Evolutionary conservation across 1,140 invertebrate species (phyloP), one percentile per base, ranked within the genome.

Genomic region (Phymorhynchus buccinoides): DNA sequence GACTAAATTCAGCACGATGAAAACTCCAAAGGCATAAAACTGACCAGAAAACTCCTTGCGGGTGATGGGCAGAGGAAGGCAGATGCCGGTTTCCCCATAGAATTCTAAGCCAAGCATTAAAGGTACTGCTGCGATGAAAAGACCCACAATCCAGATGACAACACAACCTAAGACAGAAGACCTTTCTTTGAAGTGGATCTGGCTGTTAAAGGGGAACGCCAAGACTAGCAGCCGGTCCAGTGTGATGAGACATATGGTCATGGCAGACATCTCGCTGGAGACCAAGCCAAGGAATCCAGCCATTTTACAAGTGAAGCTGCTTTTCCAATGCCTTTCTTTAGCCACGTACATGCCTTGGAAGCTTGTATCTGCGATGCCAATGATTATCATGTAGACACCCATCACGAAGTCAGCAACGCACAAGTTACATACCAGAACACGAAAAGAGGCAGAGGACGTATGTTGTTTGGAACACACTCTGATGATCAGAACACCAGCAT

Each of bases 371-470:
- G 90, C 89, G 1, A 80, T 66, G 30, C 89, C 91, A n/a, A 92
- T 91, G 22, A 91, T 90, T 27, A 88, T 83, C 68, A 92, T 52
- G 71, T 92, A 92, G 1, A 91, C 66, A 14, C 91, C 91, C 90
- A 91, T 92, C 12, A 90, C 44, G 37, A 91, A 84, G 79, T 91
- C 91, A n/a, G 89, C 88, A 18, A 87, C 32, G 39, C 87, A 85
- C 27, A 91, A 75, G 85, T 89, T 90, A 6, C 88, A 79, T 37
- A 90, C 84, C 32, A 90, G 86, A 6, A 87, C 78, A 0, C 86
- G 81, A 35, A 86, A 86, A 35, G 86, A 83, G 42, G 87, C 86
- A 1, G 27, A n/a, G 30, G 18, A 12, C 7, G 78, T 66, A 22
- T 84, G 81, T 22, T 88, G 83, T 7, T 48, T 44, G 16, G 83